Percentiles rank a stretch among this genome's conserved stretches.
Conservation (phyloP, 2,888 invertebrate species). For the Limnephilus rhombicus region DNA sequence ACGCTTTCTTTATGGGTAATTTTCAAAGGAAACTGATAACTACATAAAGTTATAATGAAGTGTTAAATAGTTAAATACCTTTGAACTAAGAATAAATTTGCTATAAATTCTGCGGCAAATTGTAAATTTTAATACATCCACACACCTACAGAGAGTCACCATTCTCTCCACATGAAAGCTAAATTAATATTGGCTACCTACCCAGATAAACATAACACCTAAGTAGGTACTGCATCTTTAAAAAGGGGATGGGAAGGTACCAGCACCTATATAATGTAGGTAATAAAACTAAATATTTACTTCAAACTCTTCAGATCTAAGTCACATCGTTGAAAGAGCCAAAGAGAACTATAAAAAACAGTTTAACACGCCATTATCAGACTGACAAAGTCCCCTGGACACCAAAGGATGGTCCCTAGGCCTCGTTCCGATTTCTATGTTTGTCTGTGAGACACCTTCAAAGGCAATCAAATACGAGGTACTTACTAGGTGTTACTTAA, state of each 20-base stretch:
- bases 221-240: not conserved
- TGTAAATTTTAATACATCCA: no score
- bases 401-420: not conserved
- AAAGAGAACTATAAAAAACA: conserved; percentile 27
- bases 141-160: not conserved
- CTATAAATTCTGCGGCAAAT: no score
- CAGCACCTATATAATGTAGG: not conserved
- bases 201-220: not conserved
- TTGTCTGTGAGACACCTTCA: not conserved
- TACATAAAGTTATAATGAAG: no score
- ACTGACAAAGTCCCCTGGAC: conserved; percentile 6
- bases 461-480: not conserved
- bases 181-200: not conserved
- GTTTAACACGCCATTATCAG: conserved; percentile 35
- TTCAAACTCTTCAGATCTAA: conserved; percentile 12
- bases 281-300: not conserved
- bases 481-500: not conserved
- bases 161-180: not conserved
- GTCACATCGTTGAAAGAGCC: not conserved
- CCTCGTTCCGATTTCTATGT: not conserved
- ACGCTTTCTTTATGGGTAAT: not conserved
- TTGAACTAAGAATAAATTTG: no score
- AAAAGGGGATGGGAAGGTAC: not conserved
- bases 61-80: no score
- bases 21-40: not conserved